A percentile compares a stretch with the other conserved stretches of the same genome.
These are phyloP conservation scores for Argyresthia goedartella DNA, from an alignment of 2,888 invertebrate genomes.

Conservation along the genomic window DNA sequence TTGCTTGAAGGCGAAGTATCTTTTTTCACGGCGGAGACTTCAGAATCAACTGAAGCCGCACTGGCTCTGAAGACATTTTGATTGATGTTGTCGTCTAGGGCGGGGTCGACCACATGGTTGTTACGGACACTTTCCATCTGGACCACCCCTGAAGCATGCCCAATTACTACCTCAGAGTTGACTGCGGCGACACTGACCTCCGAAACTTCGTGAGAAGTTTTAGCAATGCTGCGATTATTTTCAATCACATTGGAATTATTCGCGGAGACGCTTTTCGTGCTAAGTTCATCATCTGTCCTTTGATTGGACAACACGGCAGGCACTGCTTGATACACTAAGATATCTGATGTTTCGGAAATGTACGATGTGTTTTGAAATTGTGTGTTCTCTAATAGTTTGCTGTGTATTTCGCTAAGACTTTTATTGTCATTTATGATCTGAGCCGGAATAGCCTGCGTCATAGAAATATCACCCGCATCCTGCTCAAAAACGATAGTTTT, in stretches of 20 bases:
- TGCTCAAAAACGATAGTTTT: slow-evolving; percentile 16
- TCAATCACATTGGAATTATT: too few relatives aligned
- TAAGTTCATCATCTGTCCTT: not conserved
- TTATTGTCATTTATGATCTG: slow-evolving; percentile 9
- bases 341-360: not conserved
- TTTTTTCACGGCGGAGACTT: not conserved
- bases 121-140: too few relatives aligned
- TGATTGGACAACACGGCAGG: not conserved
- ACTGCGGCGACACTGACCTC: too few relatives aligned
- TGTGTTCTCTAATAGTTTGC: not conserved
- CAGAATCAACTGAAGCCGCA: not conserved
- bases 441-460: slow-evolving; percentile 24
- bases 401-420: not conserved
- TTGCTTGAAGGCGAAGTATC: slow-evolving; percentile 1
- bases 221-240: too few relatives aligned
- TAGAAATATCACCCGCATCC: slow-evolving; percentile 21
- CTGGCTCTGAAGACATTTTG: not conserved
- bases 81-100: too few relatives aligned
- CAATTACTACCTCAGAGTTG: too few relatives aligned
- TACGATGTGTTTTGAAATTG: not conserved
- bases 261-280: not conserved
- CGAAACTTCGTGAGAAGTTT: too few relatives aligned
- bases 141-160: too few relatives aligned
- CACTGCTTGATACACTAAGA: not conserved
- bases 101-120: too few relatives aligned